Evolutionary conservation across 2,797 vertebrate species (phyloP), one percentile per base, ranked within the genome.

Genomic region (Mus spretus): DNA sequence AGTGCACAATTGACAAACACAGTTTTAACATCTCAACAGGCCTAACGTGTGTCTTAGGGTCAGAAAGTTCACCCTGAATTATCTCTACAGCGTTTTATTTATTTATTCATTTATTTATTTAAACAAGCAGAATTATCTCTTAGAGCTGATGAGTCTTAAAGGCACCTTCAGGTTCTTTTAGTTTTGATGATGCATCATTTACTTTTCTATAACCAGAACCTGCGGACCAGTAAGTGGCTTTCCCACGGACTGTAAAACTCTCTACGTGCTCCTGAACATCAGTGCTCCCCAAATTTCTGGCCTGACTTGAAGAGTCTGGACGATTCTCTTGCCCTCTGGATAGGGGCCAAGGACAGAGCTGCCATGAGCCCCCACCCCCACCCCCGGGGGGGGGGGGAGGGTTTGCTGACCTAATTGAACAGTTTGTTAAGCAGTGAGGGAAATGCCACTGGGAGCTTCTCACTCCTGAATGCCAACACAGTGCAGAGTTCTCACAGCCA

Each of bases 151-250:
- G 1, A 80, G 83, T 93, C 93, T 96, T 55, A 74, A 97, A 98
- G 97, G 98, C 96, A 98, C 93, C 3, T 31, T 63, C 77, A 94
- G 89, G 74, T 93, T 97, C 82, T 78, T 84, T 91, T 67, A 86
- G 53, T 80, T 91, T 88, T 44, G 22, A 95, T 31, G 65, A 80
- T 70, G 40, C 3, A 80, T 47, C 70, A 89, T 77, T 95, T 47
- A 47, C 37, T 95, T 82, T 77, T 90, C 86, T 31, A 28, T n/a
- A 44, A 74, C 31, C 75, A 93, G 77, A 96, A 79, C 79, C 47
- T 88, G 92, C 65, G 24, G 50, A 40, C 57, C 70, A 84, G 59
- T 24, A 85, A 86, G 75, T 78, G 79, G 61, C 59, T 90, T 91
- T 77, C 50, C 50, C 57, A 26, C 1, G 55, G 79, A 80, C 26